Percentiles rank a stretch among this genome's conserved stretches.
These are phyloP conservation scores for Melinaea marsaeus DNA, from an alignment of 2,888 invertebrate genomes.

Conservation along the genomic window DNA sequence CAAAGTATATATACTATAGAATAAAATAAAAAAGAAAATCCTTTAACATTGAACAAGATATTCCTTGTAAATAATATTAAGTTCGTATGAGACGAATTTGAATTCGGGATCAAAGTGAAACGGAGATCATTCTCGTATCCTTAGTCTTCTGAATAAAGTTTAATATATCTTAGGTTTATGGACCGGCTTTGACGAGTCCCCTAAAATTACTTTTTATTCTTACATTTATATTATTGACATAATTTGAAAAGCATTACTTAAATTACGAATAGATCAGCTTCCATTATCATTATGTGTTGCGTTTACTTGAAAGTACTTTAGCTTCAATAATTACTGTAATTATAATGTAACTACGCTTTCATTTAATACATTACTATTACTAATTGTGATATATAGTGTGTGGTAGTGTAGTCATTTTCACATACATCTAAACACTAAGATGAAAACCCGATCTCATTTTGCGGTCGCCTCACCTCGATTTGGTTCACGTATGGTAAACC, in stretches of 20 bases:
- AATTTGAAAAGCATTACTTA: constrained; percentile 39
- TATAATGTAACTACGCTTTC: constrained; percentile 15
- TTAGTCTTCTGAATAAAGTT: constrained; percentile 33
- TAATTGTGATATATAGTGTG: no score
- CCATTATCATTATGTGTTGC: constrained; percentile 52
- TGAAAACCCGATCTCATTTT: constrained; percentile 25
- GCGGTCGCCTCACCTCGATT: constrained; percentile 18
- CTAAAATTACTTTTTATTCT: no score
- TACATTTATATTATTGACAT: constrained; percentile 25
- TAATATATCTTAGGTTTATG: neutral
- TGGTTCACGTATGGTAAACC: constrained; percentile 17
- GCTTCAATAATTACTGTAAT: constrained; percentile 31
- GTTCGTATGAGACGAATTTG: constrained; percentile 12
- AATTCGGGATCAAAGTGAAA: constrained; percentile 49
- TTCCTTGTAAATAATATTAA: constrained; percentile 15
- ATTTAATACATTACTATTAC: neutral
- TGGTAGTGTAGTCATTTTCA: no score
- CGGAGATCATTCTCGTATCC: constrained; percentile 48
- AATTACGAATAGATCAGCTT: constrained; percentile 46
- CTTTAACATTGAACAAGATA: constrained; percentile 16
- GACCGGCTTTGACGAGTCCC: no score
- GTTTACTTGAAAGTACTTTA: constrained; percentile 60
- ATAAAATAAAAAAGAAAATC: constrained; percentile 5
- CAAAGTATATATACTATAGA: no score
- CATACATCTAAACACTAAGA: constrained; percentile 10